Percentiles rank a stretch among this genome's conserved stretches.
Conservation (phyloP, 1,140 invertebrate species). For the Tetramorium alpestre region DNA sequence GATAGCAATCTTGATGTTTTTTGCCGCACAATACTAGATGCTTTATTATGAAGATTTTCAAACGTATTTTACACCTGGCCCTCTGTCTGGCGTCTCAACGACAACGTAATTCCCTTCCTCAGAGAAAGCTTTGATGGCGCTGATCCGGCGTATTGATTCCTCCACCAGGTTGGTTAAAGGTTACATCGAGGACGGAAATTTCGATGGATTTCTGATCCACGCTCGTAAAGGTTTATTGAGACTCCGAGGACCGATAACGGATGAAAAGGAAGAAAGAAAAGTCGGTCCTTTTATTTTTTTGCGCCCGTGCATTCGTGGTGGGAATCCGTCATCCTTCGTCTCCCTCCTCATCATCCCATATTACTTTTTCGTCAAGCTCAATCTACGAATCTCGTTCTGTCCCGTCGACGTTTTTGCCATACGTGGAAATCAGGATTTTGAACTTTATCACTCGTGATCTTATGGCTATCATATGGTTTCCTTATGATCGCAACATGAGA, state of each 20-base stretch:
- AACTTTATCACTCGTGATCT: conserved; percentile 39
- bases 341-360: not conserved
- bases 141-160: conserved; percentile 64
- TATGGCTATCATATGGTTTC: not conserved
- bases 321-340: conserved; percentile 17
- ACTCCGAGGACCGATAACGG: conserved; percentile 40
- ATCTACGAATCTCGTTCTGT: conserved; percentile 29
- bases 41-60: conserved; percentile 37
- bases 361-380: conserved; percentile 47
- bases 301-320: not conserved
- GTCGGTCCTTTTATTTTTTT: not conserved
- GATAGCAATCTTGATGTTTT: not conserved
- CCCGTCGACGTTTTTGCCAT: conserved; percentile 22
- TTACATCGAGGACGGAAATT: conserved; percentile 59
- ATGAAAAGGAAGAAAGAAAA: conserved; percentile 24
- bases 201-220: conserved; percentile 62
- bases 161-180: conserved; percentile 54
- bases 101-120: conserved; percentile 45
- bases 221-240: conserved; percentile 64
- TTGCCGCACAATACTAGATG: not conserved
- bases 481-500: not conserved
- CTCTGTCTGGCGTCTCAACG: conserved; percentile 30
- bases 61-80: conserved; percentile 1
- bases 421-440: conserved; percentile 45
- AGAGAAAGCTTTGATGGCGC: conserved; percentile 43